Evolutionary conservation across 2,797 vertebrate genomes (phyloP).

Genomic region (Lerista edwardsae): DNA sequence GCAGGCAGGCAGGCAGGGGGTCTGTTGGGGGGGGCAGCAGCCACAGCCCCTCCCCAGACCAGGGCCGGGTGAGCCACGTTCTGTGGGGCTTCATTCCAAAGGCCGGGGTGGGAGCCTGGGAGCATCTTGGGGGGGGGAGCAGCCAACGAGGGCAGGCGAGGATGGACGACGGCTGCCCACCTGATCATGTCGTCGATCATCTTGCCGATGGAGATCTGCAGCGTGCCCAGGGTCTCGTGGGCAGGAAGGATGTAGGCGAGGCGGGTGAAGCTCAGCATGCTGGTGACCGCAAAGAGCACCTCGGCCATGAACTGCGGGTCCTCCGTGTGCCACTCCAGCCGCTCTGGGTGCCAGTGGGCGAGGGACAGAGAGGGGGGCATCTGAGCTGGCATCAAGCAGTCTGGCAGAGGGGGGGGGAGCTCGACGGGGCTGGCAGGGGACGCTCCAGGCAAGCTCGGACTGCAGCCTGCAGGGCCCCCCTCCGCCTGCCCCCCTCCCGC

Average conservation of each 20-base stretch:
- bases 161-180: no score
- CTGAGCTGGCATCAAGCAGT: not conserved
- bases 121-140: no score
- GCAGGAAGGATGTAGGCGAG: constrained; percentile 91
- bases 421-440: not conserved
- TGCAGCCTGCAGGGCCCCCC: not conserved
- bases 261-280: constrained; percentile 92
- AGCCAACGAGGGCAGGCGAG: not conserved
- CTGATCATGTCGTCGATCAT: constrained; percentile 96
- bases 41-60: not conserved
- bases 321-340: constrained; percentile 81
- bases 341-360: constrained; percentile 62
- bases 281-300: constrained; percentile 91
- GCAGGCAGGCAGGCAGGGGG: no score
- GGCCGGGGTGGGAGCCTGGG: not conserved
- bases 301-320: constrained; percentile 90
- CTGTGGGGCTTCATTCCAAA: not conserved
- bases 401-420: not conserved
- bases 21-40: no score
- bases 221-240: constrained; percentile 90
- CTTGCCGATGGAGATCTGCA: constrained; percentile 93
- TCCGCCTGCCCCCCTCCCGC: not conserved
- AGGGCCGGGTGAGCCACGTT: not conserved
- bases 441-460: not conserved
- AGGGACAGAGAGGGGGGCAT: not conserved